Conservation (phyloP, 1,140 invertebrate genomes). For the Halyomorpha halys region DNA sequence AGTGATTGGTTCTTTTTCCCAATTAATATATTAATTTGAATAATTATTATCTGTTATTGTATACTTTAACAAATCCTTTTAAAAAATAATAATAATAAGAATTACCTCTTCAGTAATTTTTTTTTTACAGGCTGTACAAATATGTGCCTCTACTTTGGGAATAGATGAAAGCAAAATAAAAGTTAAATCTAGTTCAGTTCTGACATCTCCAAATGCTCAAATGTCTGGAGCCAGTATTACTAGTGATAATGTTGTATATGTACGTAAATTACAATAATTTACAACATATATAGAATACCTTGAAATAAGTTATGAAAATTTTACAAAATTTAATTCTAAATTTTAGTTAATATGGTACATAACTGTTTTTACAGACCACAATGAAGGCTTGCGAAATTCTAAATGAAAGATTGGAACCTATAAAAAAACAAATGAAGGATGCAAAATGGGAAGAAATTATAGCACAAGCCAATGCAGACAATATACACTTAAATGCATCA, state of each 20-base stretch:
- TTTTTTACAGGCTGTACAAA: slow-evolving; percentile 53
- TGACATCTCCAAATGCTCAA: slow-evolving; percentile 50
- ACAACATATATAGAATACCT: background rate
- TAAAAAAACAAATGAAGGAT: slow-evolving; percentile 46
- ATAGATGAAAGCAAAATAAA: slow-evolving; percentile 56
- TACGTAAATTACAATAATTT: slow-evolving; percentile 35
- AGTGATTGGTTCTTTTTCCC: no score
- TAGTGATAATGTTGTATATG: slow-evolving; percentile 56
- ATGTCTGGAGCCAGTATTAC: slow-evolving; percentile 60
- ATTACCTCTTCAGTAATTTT: no score
- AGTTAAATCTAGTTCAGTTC: slow-evolving; percentile 54
- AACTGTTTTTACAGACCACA: slow-evolving; percentile 42
- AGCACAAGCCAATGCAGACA: slow-evolving; percentile 42
- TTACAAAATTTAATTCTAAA: no score
- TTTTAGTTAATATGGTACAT: background rate
- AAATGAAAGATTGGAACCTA: slow-evolving; percentile 47
- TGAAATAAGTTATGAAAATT: no score
- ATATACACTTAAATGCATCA: slow-evolving; percentile 53
- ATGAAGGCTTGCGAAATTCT: slow-evolving; percentile 56
- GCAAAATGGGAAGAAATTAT: slow-evolving; percentile 56
- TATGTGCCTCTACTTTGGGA: slow-evolving; percentile 58
- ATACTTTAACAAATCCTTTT: no score
- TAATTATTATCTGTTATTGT: no score
- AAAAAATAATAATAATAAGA: no score
- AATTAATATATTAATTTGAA: no score